A percentile compares a stretch with the other conserved stretches of the same genome.
phyloP scores from a whole-genome alignment of 2,888 invertebrate species.

The Temnothorax rugatulus region DNA sequence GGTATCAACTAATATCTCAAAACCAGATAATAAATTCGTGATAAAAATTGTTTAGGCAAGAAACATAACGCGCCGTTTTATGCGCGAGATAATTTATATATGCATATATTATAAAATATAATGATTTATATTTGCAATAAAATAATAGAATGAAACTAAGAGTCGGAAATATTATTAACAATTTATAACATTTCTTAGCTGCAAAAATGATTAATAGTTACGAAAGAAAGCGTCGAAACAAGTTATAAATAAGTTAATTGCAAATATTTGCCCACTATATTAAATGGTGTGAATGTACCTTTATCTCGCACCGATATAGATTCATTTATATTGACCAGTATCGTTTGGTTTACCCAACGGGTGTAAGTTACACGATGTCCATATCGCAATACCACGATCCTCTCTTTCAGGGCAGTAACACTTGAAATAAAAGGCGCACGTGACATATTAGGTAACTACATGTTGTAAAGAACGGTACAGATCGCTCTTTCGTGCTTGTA shows the following conservation, averaged over 20 bases:
- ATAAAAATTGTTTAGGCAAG: neutral
- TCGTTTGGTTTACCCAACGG: constrained; percentile 37
- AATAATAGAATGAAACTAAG: neutral
- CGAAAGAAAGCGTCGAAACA: neutral
- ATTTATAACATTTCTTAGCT: neutral
- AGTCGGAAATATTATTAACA: neutral
- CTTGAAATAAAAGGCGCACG: constrained; percentile 33
- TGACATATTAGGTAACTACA: constrained; percentile 37
- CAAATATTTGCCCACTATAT: constrained; percentile 27
- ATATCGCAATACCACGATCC: constrained; percentile 35
- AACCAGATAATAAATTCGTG: neutral
- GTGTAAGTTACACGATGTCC: constrained; percentile 47
- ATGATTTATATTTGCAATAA: neutral
- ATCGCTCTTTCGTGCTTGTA: constrained; percentile 39
- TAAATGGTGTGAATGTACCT: neutral
- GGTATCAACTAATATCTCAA: constrained; percentile 8
- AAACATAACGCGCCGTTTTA: neutral
- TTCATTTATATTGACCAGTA: constrained; percentile 10
- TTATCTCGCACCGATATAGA: neutral
- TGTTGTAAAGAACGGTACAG: neutral
- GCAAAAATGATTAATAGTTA: neutral
- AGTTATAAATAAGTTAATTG: constrained; percentile 32
- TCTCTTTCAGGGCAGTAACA: constrained; percentile 1
- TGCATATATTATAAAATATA: neutral
- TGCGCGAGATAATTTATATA: neutral